Evolutionary conservation across 2,797 vertebrate genomes (phyloP), one percentile per base, ranked within the genome.

Genomic region (Caiman crocodilus): DNA sequence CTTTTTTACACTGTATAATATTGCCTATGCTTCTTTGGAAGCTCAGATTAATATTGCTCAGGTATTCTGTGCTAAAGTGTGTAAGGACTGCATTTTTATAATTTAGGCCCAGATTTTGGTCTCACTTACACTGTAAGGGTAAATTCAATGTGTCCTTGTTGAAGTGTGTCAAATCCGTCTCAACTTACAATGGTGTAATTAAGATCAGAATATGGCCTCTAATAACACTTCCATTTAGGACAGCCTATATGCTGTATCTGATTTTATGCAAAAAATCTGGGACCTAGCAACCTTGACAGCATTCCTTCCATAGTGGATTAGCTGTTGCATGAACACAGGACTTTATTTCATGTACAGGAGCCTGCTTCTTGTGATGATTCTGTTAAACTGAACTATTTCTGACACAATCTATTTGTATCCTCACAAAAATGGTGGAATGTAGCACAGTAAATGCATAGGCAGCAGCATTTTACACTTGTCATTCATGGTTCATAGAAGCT

Each of bases 21-120:
- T 5, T 56, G 69, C 0, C 0, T 14, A 26, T 0, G 0, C 42
- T 67, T 85, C 23, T 59, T 21, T 50, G 55, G 28, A 59, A 28
- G 20, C 79, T 87, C 57, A 16, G 26, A 32, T 64, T 86, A 89
- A 79, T 60, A 74, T 2, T 55, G 50, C 61, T 67, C 71, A 91
- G 60, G 26, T 65, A 60, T 81, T 92, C 78, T 67, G 63, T 89
- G 79, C 76, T 59, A 4, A 84, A 84, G 82, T n/a, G 85, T 16
- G 65, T n/a, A 32, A 12, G 63, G 14, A 71, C 3, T 63, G 88
- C 82, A 77, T 92, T 91, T 90, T 89, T 75, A 25, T 83, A 83
- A 73, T 77, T 32, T 3, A 63, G 35, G 20, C 93, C 59, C 81
- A 42, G 26, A 1, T 90, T 89, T 35, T 84, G 35, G 23, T 87